Evolutionary conservation across 92 coral and sea anemone species (phyloP), one percentile per base, ranked within the genome.

Genomic region (Bergia sp.): DNA sequence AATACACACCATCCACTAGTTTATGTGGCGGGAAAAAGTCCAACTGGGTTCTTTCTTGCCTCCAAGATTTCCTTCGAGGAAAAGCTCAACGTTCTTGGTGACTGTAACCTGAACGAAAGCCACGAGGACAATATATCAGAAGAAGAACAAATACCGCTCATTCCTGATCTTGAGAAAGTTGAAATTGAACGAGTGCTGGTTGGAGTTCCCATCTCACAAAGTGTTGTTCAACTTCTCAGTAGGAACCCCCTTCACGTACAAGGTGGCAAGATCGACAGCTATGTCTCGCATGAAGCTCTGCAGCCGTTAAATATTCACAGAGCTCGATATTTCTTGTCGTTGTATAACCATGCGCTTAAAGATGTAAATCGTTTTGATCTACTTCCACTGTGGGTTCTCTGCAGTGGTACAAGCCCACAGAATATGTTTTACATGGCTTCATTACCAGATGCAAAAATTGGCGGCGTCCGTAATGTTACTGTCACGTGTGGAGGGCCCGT

Each of bases 181-280:
- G 91, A 84, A 84, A 88, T n/a, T 29, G 96, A 97, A 82, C 93
- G 94, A 79, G 99, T 97, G 8, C 91, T 88, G 67, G 98, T 97
- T 15, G 99, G 99, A 5, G 94, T 94, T n/a, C 97, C 98, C 44
- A 93, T 97, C 39, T 90, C 98, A 1, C 97, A 94, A 89, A 96
- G 94, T 20, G 86, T 97, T 41, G 81, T 88, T 77, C 93, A 92
- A 77, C 86, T 95, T 41, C 89, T 91, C 38, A 92, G 91, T 11
- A 91, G 91, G 75, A 91, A 84, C 29, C 90, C 96, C 1, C 90
- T 95, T 73, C 98, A 93, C 77, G 80, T 79, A 55, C 90, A 73
- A 49, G 90, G 94, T 7, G 74, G 91, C 67, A 79, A 90, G 13
- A 43, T 44, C 21, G 98, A 95, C n/a, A 83, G 93, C 90, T 78